These are phyloP conservation scores for Cantharis lateralis DNA, from an alignment of 2,888 invertebrate genomes.

Conservation along the genomic window DNA sequence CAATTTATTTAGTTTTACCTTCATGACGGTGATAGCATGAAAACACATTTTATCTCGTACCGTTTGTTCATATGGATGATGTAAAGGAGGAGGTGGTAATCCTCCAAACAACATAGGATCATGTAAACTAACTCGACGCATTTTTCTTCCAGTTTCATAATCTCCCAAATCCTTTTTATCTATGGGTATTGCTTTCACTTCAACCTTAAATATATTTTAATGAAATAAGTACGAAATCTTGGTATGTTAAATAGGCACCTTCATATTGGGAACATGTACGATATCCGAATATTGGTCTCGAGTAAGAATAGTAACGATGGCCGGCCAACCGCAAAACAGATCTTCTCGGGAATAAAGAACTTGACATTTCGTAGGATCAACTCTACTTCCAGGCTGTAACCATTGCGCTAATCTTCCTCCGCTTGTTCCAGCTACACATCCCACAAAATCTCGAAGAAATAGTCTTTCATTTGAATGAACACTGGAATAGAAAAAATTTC, in stretches of 20 bases:
- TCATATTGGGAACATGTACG: constrained; percentile 83
- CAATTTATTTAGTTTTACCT: constrained; percentile 58
- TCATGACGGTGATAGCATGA: constrained; percentile 95
- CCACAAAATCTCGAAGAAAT: constrained; percentile 91
- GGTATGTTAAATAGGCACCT: constrained; percentile 60
- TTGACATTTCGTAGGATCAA: constrained; percentile 88
- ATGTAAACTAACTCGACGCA: constrained; percentile 60
- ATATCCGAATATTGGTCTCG: constrained; percentile 91
- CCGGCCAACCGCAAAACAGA: constrained; percentile 81
- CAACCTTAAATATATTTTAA: constrained; percentile 57
- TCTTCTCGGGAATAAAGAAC: constrained; percentile 75
- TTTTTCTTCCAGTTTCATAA: constrained; percentile 64
- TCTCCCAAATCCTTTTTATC: constrained; percentile 69
- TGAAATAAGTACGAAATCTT: not conserved
- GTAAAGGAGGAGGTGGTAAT: constrained; percentile 66
- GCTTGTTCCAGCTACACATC: constrained; percentile 78
- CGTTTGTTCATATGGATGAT: constrained; percentile 81
- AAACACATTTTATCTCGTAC: constrained; percentile 90
- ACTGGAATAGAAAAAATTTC: constrained; percentile 57
- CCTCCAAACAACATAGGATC: constrained; percentile 68
- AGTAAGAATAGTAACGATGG: constrained; percentile 78
- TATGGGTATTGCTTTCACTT: constrained; percentile 74
- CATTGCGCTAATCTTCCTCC: constrained; percentile 93
- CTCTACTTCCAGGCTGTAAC: constrained; percentile 90
- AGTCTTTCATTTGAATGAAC: constrained; percentile 88